A percentile compares a stretch with the other conserved stretches of the same genome.
Evolutionary conservation across 1,140 invertebrate genomes (phyloP).

Genomic region (Gonatopus flavifemur): DNA sequence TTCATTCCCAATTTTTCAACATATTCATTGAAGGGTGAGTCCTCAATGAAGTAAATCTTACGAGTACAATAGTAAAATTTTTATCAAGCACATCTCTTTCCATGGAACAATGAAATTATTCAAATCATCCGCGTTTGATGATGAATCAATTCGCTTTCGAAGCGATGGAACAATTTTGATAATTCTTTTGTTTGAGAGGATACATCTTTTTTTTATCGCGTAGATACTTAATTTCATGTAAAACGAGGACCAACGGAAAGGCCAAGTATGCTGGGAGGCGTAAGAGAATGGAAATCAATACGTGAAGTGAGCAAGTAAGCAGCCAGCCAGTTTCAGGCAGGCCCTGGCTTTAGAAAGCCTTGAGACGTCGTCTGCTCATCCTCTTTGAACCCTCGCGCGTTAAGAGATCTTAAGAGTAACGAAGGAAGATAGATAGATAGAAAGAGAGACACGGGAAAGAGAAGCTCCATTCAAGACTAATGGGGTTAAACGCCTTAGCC

Average conservation of each 20-base stretch:
- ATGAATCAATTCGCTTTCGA: too few species aligned
- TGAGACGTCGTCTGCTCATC: slow-evolving; percentile 47
- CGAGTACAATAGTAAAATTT: too few species aligned
- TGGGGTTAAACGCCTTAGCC: slow-evolving; percentile 57
- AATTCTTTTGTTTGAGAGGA: too few species aligned
- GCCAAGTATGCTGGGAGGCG: slow-evolving; percentile 47
- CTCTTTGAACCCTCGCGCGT: slow-evolving; percentile 33
- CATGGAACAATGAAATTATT: too few species aligned
- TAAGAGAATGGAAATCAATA: slow-evolving; percentile 59
- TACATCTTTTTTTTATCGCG: too few species aligned
- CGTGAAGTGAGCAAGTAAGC: slow-evolving; percentile 57
- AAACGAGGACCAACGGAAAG: slow-evolving; percentile 29
- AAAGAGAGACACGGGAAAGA: slow-evolving; percentile 16
- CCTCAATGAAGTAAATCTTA: too few species aligned
- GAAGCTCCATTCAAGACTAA: slow-evolving; percentile 53
- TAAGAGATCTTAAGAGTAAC: slow-evolving; percentile 23
- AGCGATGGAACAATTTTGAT: too few species aligned
- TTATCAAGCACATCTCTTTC: too few species aligned
- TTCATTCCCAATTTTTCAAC: too few species aligned
- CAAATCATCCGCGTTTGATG: too few species aligned
- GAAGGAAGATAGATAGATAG: slow-evolving; percentile 13
- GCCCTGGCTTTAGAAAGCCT: slow-evolving; percentile 51
- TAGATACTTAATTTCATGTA: too few species aligned
- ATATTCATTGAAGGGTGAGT: too few species aligned
- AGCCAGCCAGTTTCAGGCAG: slow-evolving; percentile 48